Percentiles rank a stretch among this genome's conserved stretches.
Evolutionary conservation across 2,113 vertebrate species (phyloP).

Genomic region (Sinocyclocheilus rhinocerous): DNA sequence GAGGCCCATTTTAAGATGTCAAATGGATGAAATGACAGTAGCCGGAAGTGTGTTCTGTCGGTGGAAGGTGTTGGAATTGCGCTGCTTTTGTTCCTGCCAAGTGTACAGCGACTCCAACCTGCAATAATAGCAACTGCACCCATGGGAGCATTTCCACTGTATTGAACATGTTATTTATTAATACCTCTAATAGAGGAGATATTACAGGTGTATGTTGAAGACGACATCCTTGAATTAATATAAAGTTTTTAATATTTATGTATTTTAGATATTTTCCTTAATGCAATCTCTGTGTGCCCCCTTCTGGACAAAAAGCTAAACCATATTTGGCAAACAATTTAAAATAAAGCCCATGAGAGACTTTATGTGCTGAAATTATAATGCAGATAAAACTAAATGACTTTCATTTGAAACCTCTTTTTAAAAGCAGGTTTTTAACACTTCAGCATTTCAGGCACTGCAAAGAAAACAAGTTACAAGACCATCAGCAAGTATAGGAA

Average conservation of each 20-base stretch:
- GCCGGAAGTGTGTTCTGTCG: conserved; percentile 59
- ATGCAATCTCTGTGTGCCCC: background rate
- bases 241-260: background rate
- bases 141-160: conserved; percentile 42
- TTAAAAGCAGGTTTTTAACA: background rate
- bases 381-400: no score
- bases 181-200: background rate
- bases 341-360: background rate
- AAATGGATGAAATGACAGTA: conserved; percentile 57
- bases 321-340: background rate
- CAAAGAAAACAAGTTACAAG: conserved; percentile 61
- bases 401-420: no score
- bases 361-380: no score
- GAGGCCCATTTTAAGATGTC: conserved; percentile 63
- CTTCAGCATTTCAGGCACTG: background rate
- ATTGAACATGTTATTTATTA: background rate
- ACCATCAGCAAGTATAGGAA: conserved; percentile 82
- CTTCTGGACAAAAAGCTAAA: background rate
- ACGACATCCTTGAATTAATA: background rate
- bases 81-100: background rate
- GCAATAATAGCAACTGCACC: conserved; percentile 11
- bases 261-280: background rate
- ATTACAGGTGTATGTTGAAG: background rate
- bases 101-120: background rate
- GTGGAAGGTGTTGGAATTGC: conserved; percentile 56